These are phyloP conservation scores for Acleris cristana DNA, from an alignment of 2,888 invertebrate genomes.

Conservation along the genomic window DNA sequence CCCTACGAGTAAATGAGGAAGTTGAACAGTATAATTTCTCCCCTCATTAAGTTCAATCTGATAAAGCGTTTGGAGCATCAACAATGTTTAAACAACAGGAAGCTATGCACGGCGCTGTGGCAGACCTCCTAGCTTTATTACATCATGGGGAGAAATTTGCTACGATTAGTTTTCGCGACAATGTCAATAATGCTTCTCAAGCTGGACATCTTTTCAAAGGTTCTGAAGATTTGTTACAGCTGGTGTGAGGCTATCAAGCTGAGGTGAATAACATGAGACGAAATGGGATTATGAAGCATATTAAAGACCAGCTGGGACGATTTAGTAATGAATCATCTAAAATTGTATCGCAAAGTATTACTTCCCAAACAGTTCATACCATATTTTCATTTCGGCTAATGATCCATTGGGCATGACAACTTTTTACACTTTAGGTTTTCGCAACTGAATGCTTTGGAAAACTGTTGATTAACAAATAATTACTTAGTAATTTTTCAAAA, in stretches of 20 bases:
- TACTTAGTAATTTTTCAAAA: too few species aligned
- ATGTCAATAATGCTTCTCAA: not conserved
- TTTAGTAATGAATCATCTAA: too few species aligned
- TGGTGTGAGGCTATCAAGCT: not conserved
- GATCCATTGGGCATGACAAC: too few species aligned
- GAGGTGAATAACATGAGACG: conserved; percentile 9
- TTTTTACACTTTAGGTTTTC: too few species aligned
- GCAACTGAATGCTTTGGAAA: too few species aligned
- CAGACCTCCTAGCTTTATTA: not conserved
- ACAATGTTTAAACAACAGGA: not conserved
- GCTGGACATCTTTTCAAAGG: conserved; percentile 1
- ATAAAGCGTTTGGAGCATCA: not conserved
- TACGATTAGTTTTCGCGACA: not conserved
- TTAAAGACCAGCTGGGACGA: not conserved
- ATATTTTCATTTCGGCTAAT: too few species aligned
- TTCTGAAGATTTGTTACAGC: conserved; percentile 12
- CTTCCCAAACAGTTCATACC: too few species aligned
- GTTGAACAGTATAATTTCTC: not conserved
- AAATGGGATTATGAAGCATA: conserved; percentile 7
- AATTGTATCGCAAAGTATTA: too few species aligned
- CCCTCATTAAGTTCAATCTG: not conserved
- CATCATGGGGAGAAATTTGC: not conserved
- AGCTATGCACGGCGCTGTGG: not conserved
- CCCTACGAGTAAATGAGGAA: not conserved
- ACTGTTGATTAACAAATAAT: too few species aligned